Evolutionary conservation across 2,113 vertebrate species (phyloP).

Genomic region (Petrocephalus zakoni): DNA sequence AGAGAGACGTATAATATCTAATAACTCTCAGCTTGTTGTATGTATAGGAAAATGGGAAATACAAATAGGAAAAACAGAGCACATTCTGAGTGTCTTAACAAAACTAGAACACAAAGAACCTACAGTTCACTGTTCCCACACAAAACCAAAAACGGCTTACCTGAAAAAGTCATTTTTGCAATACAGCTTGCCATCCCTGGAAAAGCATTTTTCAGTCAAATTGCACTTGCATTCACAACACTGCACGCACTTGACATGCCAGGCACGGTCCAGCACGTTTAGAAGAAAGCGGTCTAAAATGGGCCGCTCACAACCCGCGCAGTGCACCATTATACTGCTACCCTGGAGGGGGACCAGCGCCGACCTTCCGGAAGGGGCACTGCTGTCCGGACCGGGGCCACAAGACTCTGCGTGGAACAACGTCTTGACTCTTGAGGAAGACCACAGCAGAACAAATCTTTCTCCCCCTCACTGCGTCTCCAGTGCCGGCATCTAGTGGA

Average conservation of each 20-base stretch:
- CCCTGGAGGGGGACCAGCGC: conserved; percentile 61
- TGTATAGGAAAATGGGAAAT: no score
- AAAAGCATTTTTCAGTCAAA: conserved; percentile 95
- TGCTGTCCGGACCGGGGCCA: conserved; percentile 57
- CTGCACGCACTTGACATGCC: conserved; percentile 95
- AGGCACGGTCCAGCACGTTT: conserved; percentile 91
- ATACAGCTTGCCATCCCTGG: conserved; percentile 92
- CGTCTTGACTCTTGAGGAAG: conserved; percentile 56
- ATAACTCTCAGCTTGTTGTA: neutral
- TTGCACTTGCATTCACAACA: conserved; percentile 93
- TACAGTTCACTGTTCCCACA: neutral
- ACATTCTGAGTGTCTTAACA: neutral
- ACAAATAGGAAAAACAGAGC: neutral
- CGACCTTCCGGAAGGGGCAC: conserved; percentile 55
- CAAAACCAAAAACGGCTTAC: conserved; percentile 57
- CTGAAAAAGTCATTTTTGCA: conserved; percentile 98
- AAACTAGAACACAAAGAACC: neutral
- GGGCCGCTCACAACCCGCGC: conserved; percentile 93
- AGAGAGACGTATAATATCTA: no score
- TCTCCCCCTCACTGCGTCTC: conserved; percentile 38
- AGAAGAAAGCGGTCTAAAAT: conserved; percentile 89
- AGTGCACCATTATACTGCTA: conserved; percentile 90
- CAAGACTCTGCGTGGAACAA: conserved; percentile 59
- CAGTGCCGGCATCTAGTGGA: conserved; percentile 21
- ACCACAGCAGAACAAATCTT: conserved; percentile 28